A percentile compares a stretch with the other conserved stretches of the same genome.
Conservation (phyloP, 2,797 vertebrate genomes). For the Tapera naevia region DNA sequence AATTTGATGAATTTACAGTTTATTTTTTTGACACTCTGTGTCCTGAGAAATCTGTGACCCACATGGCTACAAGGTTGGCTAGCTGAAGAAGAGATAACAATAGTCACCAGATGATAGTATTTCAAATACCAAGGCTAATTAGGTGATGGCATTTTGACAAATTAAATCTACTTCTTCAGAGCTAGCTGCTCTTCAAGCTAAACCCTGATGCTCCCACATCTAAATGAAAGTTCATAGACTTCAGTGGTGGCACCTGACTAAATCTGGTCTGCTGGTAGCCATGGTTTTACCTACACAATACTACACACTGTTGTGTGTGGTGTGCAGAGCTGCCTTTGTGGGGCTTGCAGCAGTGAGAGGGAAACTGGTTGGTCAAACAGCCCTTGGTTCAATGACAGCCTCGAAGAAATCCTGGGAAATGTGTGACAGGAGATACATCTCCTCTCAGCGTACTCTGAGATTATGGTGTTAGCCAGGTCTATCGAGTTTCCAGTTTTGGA, state of each 20-base stretch:
- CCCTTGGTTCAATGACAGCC: neutral
- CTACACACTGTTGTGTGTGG: fast-evolving
- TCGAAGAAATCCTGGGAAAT: neutral
- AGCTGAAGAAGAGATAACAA: neutral
- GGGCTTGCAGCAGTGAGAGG: neutral
- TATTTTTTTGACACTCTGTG: neutral
- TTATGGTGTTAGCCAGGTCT: constrained; percentile 25
- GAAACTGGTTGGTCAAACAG: neutral
- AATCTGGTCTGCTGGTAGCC: neutral
- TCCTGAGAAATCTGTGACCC: neutral
- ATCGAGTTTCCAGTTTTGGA: neutral
- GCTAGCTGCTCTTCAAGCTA: neutral
- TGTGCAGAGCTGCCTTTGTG: neutral
- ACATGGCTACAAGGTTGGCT: neutral
- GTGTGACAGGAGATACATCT: constrained; percentile 17
- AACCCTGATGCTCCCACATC: neutral
- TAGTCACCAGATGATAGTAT: neutral
- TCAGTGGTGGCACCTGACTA: neutral
- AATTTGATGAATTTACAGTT: neutral
- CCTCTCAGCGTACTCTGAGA: neutral
- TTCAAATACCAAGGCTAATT: neutral
- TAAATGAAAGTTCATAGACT: neutral
- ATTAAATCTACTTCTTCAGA: neutral
- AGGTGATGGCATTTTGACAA: neutral
- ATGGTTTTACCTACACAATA: neutral